Conservation (phyloP, 2,797 vertebrate species). For the Neosilurus hyrtlii region DNA sequence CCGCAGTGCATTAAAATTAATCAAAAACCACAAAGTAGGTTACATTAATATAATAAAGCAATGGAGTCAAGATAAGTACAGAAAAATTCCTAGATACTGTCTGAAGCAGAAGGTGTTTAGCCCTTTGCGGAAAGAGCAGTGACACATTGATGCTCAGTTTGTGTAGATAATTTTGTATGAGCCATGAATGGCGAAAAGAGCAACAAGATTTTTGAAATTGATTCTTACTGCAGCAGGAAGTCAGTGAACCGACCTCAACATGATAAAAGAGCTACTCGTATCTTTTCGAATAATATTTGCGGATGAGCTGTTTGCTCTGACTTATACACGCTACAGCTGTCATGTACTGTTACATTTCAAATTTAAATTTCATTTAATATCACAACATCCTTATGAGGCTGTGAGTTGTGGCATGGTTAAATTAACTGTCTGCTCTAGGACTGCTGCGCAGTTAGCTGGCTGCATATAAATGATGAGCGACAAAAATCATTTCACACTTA, state of each 20-base stretch:
- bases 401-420: not conserved
- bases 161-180: no score
- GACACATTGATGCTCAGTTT: not conserved
- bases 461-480: not conserved
- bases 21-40: slow-evolving; percentile 1
- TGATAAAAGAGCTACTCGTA: not conserved
- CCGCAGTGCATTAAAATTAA: not conserved
- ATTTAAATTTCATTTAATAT: not conserved
- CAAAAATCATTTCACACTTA: not conserved
- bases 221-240: slow-evolving; percentile 16
- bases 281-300: slow-evolving; percentile 12
- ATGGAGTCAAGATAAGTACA: not conserved
- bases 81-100: not conserved
- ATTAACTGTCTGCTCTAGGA: no score
- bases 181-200: no score
- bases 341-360: not conserved
- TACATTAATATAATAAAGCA: slow-evolving; percentile 3
- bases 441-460: not conserved
- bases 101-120: not conserved
- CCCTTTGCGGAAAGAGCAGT: not conserved
- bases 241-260: not conserved
- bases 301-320: not conserved
- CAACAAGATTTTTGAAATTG: no score
- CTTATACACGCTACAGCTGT: not conserved
- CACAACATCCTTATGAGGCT: not conserved